Evolutionary conservation across 1,140 invertebrate genomes (phyloP), one percentile per base, ranked within the genome.

Genomic region (Helicorthomorpha holstii): DNA sequence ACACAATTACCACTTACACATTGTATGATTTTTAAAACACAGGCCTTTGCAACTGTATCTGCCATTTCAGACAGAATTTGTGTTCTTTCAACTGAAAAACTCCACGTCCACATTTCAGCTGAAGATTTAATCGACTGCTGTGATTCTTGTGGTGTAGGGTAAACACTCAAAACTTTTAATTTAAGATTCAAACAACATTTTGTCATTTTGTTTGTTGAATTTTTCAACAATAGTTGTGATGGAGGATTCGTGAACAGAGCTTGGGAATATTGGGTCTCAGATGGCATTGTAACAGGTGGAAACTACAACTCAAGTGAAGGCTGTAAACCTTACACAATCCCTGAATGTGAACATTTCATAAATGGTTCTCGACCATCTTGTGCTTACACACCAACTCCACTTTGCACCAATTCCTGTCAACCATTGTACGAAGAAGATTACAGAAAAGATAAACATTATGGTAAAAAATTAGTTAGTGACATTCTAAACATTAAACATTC

Each of bases 21-120:
- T 7, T 34, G 16, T 14, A 2, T 47, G 44, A 47, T 48, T 50
- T 7, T 27, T 56, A 53, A 21, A 60, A 49, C 68, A 14, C 48
- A 82, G 82, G 86, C 87, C 4, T 87, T 91, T 67, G 89, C 85
- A 45, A 87, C 90, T n/a, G 87, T 88, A 1, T 88, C 90, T 68
- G 83, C 89, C 1, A 94, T 95, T 80, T 86, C 86, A 19, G 91
- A 96, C 66, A 72, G 91, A 48, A 75, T 74, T 43, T 96, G 91
- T 65, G 90, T 92, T 56, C 81, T 83, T 56, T 85, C 82, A 0
- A 75, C 82, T 23, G 86, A 78, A 21, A 75, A 74, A 26, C 60
- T 72, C 2, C 75, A 90, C 61, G 77, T 83, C 56, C 77, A 82
- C 57, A 76, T 91, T 50, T 91, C 89, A 1, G 78, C 88, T 27